These are phyloP conservation scores for Junco hyemalis DNA, from an alignment of 2,113 vertebrate species.

Conservation along the genomic window DNA sequence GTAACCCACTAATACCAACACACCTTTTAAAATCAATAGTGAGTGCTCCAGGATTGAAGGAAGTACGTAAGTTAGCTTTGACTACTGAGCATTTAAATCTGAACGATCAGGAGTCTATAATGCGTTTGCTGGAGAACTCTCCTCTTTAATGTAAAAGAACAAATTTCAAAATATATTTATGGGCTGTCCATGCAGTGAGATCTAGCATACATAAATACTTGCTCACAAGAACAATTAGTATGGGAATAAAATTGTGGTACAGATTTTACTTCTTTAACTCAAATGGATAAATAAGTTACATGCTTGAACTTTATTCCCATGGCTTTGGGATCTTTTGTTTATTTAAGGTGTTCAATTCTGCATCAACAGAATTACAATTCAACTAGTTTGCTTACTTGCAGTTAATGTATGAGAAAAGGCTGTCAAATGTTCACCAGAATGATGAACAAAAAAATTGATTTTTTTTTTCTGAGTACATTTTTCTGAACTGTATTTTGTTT, in stretches of 20 bases:
- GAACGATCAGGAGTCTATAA: neutral
- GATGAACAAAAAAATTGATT: constrained; percentile 24
- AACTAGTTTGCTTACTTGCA: constrained; percentile 49
- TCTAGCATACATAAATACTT: neutral
- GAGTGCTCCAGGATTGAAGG: neutral
- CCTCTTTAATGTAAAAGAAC: neutral
- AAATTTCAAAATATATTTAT: neutral
- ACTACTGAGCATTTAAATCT: neutral
- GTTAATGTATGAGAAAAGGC: constrained; percentile 72
- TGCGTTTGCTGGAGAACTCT: neutral
- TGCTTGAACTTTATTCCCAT: constrained; percentile 63
- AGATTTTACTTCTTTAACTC: constrained; percentile 33
- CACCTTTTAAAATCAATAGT: constrained; percentile 28
- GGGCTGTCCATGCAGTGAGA: neutral
- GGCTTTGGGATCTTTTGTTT: constrained; percentile 58
- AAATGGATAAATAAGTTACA: constrained; percentile 56
- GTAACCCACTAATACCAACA: neutral
- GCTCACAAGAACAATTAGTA: neutral
- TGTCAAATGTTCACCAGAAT: constrained; percentile 68
- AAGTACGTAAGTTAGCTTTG: neutral
- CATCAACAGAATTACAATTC: constrained; percentile 68
- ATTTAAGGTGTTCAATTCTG: constrained; percentile 70
- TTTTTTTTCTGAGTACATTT: neutral
- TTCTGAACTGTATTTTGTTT: neutral
- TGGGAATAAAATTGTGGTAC: neutral